A percentile compares a stretch with the other conserved stretches of the same genome.
Conservation (phyloP, 2,797 vertebrate genomes). For the Pangasius macronema region DNA sequence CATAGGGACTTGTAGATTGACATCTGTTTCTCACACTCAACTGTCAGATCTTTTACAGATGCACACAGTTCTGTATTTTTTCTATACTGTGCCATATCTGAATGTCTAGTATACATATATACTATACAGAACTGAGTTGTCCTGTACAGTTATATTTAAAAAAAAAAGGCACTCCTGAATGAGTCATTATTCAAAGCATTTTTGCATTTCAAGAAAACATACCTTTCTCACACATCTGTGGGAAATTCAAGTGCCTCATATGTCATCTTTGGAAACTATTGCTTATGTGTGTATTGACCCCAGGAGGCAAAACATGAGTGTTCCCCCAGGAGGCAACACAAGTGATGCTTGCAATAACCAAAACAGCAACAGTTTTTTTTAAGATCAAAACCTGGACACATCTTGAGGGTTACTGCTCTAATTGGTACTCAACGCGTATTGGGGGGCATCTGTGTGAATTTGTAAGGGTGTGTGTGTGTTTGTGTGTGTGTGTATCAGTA, state of each 20-base stretch:
- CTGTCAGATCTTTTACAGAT: slow-evolving; percentile 1
- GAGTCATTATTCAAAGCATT: background rate
- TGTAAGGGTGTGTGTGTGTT: background rate
- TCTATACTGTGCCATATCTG: background rate
- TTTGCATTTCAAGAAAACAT: background rate
- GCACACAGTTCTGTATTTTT: background rate
- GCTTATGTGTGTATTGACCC: background rate
- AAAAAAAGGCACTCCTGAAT: background rate
- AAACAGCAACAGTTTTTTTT: slow-evolving; percentile 11
- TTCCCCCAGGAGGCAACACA: background rate
- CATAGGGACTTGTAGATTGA: slow-evolving; percentile 1
- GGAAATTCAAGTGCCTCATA: background rate
- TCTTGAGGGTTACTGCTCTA: background rate
- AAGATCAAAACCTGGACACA: slow-evolving; percentile 2
- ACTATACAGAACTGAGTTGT: background rate
- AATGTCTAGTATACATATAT: background rate
- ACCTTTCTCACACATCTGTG: background rate
- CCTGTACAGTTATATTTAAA: background rate
- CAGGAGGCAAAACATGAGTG: background rate
- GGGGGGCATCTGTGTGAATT: background rate
- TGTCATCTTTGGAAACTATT: background rate
- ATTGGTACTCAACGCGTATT: background rate
- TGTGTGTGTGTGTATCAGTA: background rate
- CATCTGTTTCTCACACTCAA: slow-evolving; percentile 27
- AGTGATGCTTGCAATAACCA: background rate